A percentile compares a stretch with the other conserved stretches of the same genome.
Evolutionary conservation across 2,888 invertebrate genomes (phyloP).

Genomic region (Liposcelis brunnea): DNA sequence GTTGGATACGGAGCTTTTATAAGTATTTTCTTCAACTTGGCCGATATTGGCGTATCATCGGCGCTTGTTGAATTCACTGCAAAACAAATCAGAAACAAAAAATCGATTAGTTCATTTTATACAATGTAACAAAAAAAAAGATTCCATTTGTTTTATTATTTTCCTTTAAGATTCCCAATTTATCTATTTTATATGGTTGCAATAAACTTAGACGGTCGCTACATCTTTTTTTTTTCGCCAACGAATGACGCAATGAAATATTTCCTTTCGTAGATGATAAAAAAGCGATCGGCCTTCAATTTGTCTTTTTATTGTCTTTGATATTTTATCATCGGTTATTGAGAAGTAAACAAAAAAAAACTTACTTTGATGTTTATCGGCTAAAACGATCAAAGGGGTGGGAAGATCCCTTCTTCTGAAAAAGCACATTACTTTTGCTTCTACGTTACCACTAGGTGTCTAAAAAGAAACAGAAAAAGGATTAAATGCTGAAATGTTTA

Average conservation of each 20-base stretch:
- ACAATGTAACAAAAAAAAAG: too few species aligned
- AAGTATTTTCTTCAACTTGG: conserved; percentile 47
- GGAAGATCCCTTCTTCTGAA: conserved; percentile 96
- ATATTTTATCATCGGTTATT: neutral
- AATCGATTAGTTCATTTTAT: too few species aligned
- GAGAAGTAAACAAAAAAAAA: neutral
- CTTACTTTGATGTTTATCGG: conserved; percentile 98
- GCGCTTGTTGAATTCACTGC: conserved; percentile 40
- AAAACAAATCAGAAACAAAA: conserved; percentile 20
- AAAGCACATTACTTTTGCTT: conserved; percentile 99
- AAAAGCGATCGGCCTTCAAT: neutral
- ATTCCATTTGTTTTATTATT: too few species aligned
- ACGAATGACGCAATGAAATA: neutral
- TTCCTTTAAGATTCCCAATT: too few species aligned
- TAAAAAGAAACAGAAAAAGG: conserved; percentile 22
- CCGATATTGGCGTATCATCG: conserved; percentile 45
- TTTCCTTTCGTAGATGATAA: conserved; percentile 4
- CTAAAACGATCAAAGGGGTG: conserved; percentile 85
- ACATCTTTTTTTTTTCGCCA: too few species aligned
- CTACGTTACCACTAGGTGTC: conserved; percentile 95
- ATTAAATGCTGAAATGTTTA: conserved; percentile 2
- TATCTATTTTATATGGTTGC: too few species aligned
- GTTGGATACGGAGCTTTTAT: conserved; percentile 19
- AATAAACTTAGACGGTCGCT: too few species aligned
- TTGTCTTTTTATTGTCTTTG: neutral